Conservation (phyloP, 92 coral and sea anemone genomes). For the Epizoanthus stellaris region DNA sequence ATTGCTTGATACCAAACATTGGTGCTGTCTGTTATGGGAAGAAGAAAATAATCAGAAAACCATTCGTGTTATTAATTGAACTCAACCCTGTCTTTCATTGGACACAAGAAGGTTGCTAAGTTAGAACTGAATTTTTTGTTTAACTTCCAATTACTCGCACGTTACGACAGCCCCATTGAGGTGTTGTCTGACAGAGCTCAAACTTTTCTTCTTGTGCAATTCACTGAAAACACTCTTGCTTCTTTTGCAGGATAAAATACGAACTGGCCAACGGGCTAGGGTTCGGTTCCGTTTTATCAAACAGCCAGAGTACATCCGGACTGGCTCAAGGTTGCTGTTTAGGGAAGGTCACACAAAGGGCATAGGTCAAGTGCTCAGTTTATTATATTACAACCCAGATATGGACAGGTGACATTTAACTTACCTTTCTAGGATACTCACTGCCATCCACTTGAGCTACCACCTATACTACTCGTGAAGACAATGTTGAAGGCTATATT, state of each 20-base stretch:
- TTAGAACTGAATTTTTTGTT: neutral
- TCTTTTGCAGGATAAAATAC: constrained; percentile 69
- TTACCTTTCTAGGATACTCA: neutral
- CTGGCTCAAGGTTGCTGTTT: constrained; percentile 84
- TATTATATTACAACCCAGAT: constrained; percentile 58
- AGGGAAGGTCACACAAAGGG: constrained; percentile 97
- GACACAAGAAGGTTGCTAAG: neutral
- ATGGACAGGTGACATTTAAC: constrained; percentile 57
- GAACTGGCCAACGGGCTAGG: constrained; percentile 94
- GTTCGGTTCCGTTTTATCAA: constrained; percentile 88
- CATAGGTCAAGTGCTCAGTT: constrained; percentile 80
- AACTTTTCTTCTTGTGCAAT: neutral
- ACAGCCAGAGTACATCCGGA: constrained; percentile 89
- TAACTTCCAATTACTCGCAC: no score
- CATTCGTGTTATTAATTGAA: neutral
- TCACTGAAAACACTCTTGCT: neutral
- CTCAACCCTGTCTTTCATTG: neutral
- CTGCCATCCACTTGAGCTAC: no score
- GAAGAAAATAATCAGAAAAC: neutral
- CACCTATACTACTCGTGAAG: no score
- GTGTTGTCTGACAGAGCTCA: no score
- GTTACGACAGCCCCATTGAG: no score
- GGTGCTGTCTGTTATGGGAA: neutral
- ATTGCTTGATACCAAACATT: neutral
- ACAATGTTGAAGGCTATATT: no score